Evolutionary conservation across 2,888 invertebrate genomes (phyloP).

Genomic region (Chromoteleia sp.): DNA sequence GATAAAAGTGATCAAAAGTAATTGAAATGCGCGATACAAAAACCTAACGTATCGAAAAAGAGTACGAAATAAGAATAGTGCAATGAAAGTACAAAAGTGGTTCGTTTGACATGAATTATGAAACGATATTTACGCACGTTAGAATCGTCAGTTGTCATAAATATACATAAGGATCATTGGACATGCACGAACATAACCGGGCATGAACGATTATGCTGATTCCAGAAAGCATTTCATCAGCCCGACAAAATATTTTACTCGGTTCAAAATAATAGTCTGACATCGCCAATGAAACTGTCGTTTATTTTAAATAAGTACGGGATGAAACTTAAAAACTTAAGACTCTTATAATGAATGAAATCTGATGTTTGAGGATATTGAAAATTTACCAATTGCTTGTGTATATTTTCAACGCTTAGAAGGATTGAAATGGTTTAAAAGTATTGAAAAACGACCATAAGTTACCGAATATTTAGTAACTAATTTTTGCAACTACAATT

Average conservation of each 20-base stretch:
- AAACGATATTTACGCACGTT: constrained; percentile 47
- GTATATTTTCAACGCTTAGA: too few species aligned
- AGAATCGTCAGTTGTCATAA: constrained; percentile 51
- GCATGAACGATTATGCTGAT: constrained; percentile 50
- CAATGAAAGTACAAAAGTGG: too few species aligned
- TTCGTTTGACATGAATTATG: constrained; percentile 51
- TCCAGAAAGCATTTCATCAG: constrained; percentile 34
- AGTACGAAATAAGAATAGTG: constrained; percentile 6
- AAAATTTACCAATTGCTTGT: too few species aligned
- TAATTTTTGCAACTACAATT: too few species aligned
- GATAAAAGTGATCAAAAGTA: neutral
- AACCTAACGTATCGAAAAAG: neutral
- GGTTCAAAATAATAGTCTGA: neutral
- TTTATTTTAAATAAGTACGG: neutral
- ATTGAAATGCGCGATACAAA: neutral
- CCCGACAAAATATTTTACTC: constrained; percentile 21
- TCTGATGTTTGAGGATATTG: too few species aligned
- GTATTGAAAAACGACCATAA: too few species aligned
- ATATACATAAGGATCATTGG: constrained; percentile 52
- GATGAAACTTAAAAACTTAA: too few species aligned
- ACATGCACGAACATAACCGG: constrained; percentile 41
- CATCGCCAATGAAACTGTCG: neutral
- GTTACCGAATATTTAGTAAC: too few species aligned
- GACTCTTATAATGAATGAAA: too few species aligned
- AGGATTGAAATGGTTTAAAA: too few species aligned